These are phyloP conservation scores for Platycnemis pennipes DNA, from an alignment of 2,888 invertebrate genomes.

Conservation along the genomic window DNA sequence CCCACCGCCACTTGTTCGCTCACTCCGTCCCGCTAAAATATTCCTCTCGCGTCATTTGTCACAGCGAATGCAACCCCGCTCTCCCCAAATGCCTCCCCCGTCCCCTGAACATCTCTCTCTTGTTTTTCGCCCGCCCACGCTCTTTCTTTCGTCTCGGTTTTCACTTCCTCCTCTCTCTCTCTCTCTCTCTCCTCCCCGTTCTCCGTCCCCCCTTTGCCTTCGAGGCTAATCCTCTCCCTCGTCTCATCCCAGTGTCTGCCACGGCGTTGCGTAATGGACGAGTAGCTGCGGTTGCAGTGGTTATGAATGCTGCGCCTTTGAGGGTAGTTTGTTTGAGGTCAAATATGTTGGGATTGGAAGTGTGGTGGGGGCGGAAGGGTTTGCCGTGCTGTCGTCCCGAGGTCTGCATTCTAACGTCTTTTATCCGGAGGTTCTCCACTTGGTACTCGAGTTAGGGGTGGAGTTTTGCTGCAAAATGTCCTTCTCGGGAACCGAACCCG, in stretches of 20 bases:
- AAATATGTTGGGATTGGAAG: too few relatives aligned
- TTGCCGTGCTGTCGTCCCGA: too few relatives aligned
- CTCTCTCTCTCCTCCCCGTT: neutral
- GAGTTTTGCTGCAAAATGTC: too few relatives aligned
- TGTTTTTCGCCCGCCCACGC: neutral
- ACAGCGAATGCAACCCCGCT: constrained; percentile 40
- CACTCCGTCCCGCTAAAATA: constrained; percentile 44
- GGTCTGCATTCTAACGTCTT: too few relatives aligned
- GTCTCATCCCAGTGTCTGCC: neutral
- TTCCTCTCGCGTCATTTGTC: constrained; percentile 61
- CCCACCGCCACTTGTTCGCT: neutral
- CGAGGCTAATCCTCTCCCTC: neutral
- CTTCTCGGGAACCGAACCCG: too few relatives aligned
- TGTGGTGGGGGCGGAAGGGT: too few relatives aligned
- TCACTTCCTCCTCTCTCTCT: neutral
- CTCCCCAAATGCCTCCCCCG: neutral
- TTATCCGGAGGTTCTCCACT: too few relatives aligned
- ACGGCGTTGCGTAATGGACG: neutral
- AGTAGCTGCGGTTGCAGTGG: too few relatives aligned
- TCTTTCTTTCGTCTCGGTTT: neutral
- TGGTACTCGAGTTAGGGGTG: too few relatives aligned
- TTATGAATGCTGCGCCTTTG: too few relatives aligned
- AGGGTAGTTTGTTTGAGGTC: too few relatives aligned
- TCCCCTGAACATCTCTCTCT: neutral
- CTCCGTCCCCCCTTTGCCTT: too few relatives aligned